Base-by-base conservation (phyloP, 23 tunicate species). In the Ascidia mentula region DNA sequence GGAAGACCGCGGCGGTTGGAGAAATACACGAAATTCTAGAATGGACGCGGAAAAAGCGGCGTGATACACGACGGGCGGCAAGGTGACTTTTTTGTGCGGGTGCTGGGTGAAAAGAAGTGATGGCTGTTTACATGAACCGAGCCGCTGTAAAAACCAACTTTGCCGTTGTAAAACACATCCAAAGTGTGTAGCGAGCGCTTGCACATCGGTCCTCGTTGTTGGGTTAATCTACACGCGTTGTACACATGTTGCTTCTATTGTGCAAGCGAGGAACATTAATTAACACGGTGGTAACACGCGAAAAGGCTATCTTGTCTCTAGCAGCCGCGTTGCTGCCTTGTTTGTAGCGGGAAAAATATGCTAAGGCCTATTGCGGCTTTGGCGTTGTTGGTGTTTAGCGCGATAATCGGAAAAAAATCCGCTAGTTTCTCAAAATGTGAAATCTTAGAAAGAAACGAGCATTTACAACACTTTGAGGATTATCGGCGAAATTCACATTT, bases 21-120 rank as follows among this genome's bases (percentile, higher is more conserved):
- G 24, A 42, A 53, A 53, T 53, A 53, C 65, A 53, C 65, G 65
- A 53, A 53, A 53, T 53, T 53, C 65, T 53, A 53, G 65, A 53
- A 53, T 28, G 65, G 65, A 53, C 65, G 65, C 65, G 65, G 13
- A 53, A n/a, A 53, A 6, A 53, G 65, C 13, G 12, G 22, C 65
- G 65, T 28, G 65, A 28, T 20, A 9, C 13, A 9, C 1, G 13
- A 28, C 28, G 13, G 65, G 65, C 65, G 65, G 65, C 65, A 53
- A 9, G 65, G 65, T 53, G 65, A 53, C 65, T 26, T 53, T 53
- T 53, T 53, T 53, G 65, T 53, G 65, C 65, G 65, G 28, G 65
- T 28, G 65, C 22, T 53, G 28, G 65, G 22, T 53, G 65, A 53
- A 53, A 53, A 53, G 65, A 9, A 53, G 65, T 28, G 65, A 53